Conservation (phyloP, 1,140 invertebrate genomes). For the Drosophila tani region DNA sequence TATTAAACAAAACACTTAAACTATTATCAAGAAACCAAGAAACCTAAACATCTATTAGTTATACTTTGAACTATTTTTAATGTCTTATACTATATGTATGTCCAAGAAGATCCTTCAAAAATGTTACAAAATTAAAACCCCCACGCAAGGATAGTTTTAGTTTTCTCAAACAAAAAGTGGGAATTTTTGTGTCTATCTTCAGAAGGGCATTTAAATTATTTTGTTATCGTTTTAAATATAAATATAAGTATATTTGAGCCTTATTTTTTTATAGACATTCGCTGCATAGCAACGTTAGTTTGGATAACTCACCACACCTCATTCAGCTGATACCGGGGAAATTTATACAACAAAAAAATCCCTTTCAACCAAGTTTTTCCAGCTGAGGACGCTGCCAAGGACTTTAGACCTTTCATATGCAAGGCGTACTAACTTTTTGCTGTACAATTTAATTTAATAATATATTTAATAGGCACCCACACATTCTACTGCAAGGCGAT, state of each 20-base stretch:
- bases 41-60: too few species aligned
- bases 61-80: too few species aligned
- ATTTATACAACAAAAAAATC: conserved; percentile 15
- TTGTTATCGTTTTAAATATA: too few species aligned
- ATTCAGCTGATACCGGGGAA: not conserved
- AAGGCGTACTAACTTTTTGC: not conserved
- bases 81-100: too few species aligned
- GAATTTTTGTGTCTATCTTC: too few species aligned
- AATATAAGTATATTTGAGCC: not conserved
- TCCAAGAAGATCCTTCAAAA: too few species aligned
- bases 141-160: too few species aligned
- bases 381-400: not conserved
- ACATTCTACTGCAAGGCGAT: not conserved
- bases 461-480: not conserved
- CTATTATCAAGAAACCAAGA: too few species aligned
- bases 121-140: too few species aligned
- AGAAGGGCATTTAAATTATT: too few species aligned
- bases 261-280: not conserved
- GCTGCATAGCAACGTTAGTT: not conserved
- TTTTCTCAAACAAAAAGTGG: too few species aligned
- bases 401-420: not conserved
- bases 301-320: conserved; percentile 16
- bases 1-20: too few species aligned
- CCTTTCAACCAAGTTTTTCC: conserved; percentile 11
- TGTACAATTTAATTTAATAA: not conserved